These are phyloP conservation scores for Nephotettix cincticeps DNA, from an alignment of 1,140 invertebrate genomes.

Conservation along the genomic window DNA sequence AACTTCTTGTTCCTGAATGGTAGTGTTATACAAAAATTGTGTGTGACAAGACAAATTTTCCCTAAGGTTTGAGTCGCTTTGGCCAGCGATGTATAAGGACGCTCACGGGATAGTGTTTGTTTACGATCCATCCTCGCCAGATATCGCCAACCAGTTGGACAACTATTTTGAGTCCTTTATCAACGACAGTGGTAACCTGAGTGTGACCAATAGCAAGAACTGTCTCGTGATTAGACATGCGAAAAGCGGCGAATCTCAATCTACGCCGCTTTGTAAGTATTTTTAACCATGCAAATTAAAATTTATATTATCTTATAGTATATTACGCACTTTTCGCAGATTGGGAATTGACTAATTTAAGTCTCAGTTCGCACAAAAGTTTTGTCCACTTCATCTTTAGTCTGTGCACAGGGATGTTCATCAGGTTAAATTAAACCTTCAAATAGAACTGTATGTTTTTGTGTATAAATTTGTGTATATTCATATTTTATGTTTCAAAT, in stretches of 20 bases:
- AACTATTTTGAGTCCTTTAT: constrained; percentile 74
- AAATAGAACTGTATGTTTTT: neutral
- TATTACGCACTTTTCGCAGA: neutral
- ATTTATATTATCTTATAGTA: no score
- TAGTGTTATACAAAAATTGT: no score
- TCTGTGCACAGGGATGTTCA: neutral
- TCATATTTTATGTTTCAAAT: no score
- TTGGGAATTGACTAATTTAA: neutral
- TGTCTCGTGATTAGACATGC: constrained; percentile 27
- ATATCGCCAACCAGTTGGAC: constrained; percentile 63
- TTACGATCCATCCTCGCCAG: constrained; percentile 60
- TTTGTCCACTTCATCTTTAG: neutral
- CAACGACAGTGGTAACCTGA: constrained; percentile 49
- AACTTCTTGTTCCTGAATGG: no score
- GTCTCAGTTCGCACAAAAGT: neutral
- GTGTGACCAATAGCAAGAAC: constrained; percentile 23
- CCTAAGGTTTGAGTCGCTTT: constrained; percentile 71
- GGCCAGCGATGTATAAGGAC: constrained; percentile 71
- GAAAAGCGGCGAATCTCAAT: neutral
- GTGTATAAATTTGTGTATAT: neutral
- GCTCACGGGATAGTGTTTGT: constrained; percentile 73
- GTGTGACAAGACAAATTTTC: no score
- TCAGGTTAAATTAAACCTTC: neutral
- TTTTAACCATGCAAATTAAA: no score
- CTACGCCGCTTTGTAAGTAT: constrained; percentile 10